These are phyloP conservation scores for Larimichthys polyactis DNA, from an alignment of 2,113 vertebrate species.

Conservation along the genomic window DNA sequence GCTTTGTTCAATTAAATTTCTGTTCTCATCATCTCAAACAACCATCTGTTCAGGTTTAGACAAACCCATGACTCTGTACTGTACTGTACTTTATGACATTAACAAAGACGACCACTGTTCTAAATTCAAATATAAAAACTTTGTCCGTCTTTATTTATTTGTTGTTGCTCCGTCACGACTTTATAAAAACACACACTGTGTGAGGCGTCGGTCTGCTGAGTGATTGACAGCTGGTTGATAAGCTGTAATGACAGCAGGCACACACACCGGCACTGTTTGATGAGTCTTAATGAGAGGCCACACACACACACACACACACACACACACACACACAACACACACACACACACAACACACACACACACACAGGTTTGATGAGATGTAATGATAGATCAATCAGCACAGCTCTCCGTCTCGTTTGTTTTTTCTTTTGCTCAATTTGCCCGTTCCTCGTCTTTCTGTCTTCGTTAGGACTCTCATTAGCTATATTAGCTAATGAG, in stretches of 20 bases:
- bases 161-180: neutral
- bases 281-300: neutral
- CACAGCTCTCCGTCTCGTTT: neutral
- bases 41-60: too few species aligned
- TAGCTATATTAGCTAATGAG: too few species aligned
- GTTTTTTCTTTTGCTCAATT: neutral
- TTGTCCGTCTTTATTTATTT: too few species aligned
- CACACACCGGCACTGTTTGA: neutral
- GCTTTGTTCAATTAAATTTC: too few species aligned
- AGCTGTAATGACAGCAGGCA: slow-evolving; percentile 10
- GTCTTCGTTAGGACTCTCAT: slow-evolving; percentile 18
- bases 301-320: slow-evolving; percentile 3
- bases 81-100: too few species aligned
- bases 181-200: too few species aligned
- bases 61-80: too few species aligned
- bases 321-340: too few species aligned
- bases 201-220: neutral
- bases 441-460: neutral
- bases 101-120: too few species aligned
- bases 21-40: too few species aligned
- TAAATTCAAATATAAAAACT: too few species aligned
- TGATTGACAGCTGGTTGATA: slow-evolving; percentile 26
- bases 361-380: neutral
- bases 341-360: too few species aligned
- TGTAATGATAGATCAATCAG: slow-evolving; percentile 5